Percentiles rank a stretch among this genome's conserved stretches.
Evolutionary conservation across 2,888 invertebrate genomes (phyloP).

Genomic region (Gryllus longicercus): DNA sequence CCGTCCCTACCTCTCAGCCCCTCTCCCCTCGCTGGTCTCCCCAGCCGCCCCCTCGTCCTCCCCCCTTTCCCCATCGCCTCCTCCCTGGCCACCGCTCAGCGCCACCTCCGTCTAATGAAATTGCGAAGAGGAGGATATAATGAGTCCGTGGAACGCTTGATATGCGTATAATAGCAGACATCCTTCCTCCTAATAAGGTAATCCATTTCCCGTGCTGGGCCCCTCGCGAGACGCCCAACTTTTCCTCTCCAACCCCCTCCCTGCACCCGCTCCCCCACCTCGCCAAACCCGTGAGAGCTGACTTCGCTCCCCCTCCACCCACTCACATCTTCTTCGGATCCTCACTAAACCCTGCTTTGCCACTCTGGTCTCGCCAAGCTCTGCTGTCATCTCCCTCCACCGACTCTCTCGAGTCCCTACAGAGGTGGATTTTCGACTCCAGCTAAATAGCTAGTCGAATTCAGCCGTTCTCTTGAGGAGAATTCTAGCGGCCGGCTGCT

Average conservation of each 20-base stretch:
- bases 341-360: too few species aligned
- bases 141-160: conserved; percentile 3
- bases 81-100: background rate
- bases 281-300: too few species aligned
- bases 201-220: background rate
- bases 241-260: background rate
- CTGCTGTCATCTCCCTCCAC: too few species aligned
- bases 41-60: background rate
- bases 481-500: too few species aligned
- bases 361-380: too few species aligned
- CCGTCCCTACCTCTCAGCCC: background rate
- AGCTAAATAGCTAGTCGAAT: too few species aligned
- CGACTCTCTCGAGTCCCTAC: too few species aligned
- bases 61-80: background rate
- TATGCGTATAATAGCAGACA: conserved; percentile 17
- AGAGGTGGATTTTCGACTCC: too few species aligned
- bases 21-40: background rate
- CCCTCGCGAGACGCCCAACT: background rate
- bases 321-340: too few species aligned
- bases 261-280: too few species aligned
- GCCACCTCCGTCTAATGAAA: background rate
- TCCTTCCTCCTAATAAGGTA: conserved; percentile 11
- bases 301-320: too few species aligned
- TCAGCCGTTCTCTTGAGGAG: too few species aligned
- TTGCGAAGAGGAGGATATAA: conserved; percentile 3